Conservation (phyloP, 2,888 invertebrate genomes). For the Temnothorax unifasciatus region DNA sequence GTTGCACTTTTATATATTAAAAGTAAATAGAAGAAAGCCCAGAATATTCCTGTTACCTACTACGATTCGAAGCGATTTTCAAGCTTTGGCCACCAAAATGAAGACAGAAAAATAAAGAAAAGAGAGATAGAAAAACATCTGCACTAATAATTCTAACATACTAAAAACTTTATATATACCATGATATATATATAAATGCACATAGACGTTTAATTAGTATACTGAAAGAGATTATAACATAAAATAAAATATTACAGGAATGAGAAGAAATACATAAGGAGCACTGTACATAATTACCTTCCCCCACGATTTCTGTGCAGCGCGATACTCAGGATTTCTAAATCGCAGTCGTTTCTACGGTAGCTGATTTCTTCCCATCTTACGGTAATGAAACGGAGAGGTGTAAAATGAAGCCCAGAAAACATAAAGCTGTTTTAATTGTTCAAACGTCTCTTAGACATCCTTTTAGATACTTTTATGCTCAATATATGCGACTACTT, state of each 20-base stretch:
- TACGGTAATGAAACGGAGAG: not conserved
- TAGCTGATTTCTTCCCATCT: not conserved
- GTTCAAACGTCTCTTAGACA: not conserved
- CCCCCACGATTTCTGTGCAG: not conserved
- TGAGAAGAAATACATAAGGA: not conserved
- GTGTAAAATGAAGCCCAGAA: not conserved
- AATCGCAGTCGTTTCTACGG: not conserved
- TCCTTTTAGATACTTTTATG: not conserved
- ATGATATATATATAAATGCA: not conserved
- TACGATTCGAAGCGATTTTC: not conserved
- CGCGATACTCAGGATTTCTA: slow-evolving; percentile 27
- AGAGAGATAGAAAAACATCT: not conserved
- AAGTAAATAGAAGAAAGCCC: not conserved
- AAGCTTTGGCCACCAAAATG: not conserved
- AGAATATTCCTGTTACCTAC: not conserved
- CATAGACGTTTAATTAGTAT: not conserved
- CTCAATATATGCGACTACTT: not conserved
- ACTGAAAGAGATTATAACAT: not conserved
- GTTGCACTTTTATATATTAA: slow-evolving; percentile 12
- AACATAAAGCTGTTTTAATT: not conserved
- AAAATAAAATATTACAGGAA: not conserved
- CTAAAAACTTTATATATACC: not conserved
- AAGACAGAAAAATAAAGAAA: not conserved
- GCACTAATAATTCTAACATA: slow-evolving; percentile 1
- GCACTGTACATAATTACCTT: slow-evolving; percentile 27